phyloP scores from a whole-genome alignment of 2,888 invertebrate species.

The Ophion costatus region DNA sequence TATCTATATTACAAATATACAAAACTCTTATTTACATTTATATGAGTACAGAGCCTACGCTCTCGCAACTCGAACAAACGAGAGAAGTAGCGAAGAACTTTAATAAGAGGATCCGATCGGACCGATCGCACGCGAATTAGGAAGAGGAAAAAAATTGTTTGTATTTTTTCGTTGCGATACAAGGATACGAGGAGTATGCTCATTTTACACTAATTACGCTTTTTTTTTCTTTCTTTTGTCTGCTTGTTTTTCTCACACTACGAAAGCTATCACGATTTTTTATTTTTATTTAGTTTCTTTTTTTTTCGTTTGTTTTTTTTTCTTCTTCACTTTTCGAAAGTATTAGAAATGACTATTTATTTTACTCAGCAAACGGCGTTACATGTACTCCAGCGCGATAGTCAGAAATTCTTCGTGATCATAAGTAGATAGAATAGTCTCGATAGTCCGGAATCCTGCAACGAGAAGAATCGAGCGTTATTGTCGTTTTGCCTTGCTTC shows the following conservation, averaged over 20 bases:
- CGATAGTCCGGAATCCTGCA: constrained; percentile 73
- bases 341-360: constrained; percentile 74
- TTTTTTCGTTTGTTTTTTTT: constrained; percentile 64
- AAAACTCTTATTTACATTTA: constrained; percentile 79
- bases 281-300: constrained; percentile 65
- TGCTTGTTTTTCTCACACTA: constrained; percentile 75
- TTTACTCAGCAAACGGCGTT: constrained; percentile 73
- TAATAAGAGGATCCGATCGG: constrained; percentile 72
- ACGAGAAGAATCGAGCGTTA: constrained; percentile 65
- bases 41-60: constrained; percentile 67
- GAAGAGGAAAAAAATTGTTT: constrained; percentile 73
- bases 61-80: constrained; percentile 73
- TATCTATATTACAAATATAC: constrained; percentile 81
- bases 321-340: constrained; percentile 71
- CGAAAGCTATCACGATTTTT: constrained; percentile 78
- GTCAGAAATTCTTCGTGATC: constrained; percentile 77
- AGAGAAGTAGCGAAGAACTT: constrained; percentile 73
- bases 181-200: constrained; percentile 76
- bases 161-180: constrained; percentile 77
- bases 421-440: constrained; percentile 78
- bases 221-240: constrained; percentile 69
- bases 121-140: constrained; percentile 75
- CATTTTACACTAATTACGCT: constrained; percentile 77
- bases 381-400: constrained; percentile 78
- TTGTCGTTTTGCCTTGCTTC: not conserved